Conservation (phyloP, 2,113 vertebrate genomes). For the Kryptolebias marmoratus region DNA sequence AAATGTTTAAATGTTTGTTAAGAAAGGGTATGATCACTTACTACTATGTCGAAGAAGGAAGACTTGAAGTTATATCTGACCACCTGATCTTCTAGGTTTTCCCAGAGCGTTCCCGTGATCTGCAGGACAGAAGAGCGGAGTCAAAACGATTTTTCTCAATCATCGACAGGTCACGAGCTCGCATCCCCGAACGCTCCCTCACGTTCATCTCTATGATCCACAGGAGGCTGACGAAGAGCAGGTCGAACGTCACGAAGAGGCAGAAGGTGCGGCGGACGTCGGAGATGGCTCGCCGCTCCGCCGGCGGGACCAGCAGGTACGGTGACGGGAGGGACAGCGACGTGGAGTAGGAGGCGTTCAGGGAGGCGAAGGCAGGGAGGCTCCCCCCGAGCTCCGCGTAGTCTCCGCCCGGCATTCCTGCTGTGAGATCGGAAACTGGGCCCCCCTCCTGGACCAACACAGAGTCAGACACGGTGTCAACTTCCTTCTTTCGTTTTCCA, state of each 20-base stretch:
- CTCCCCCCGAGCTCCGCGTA: slow-evolving; percentile 86
- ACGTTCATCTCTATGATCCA: slow-evolving; percentile 99
- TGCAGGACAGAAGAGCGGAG: slow-evolving; percentile 64
- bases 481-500: not conserved
- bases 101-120: slow-evolving; percentile 85
- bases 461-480: not conserved
- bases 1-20: no score
- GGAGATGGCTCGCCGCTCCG: slow-evolving; percentile 86
- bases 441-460: slow-evolving; percentile 12
- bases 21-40: slow-evolving; percentile 79
- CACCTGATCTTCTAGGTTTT: slow-evolving; percentile 86
- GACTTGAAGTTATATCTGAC: slow-evolving; percentile 84
- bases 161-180: no score
- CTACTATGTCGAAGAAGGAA: slow-evolving; percentile 98
- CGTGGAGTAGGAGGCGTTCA: slow-evolving; percentile 87
- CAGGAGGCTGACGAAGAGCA: slow-evolving; percentile 94
- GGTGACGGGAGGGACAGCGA: slow-evolving; percentile 81
- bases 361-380: slow-evolving; percentile 90
- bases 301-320: slow-evolving; percentile 68
- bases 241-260: slow-evolving; percentile 97
- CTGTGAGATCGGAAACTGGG: slow-evolving; percentile 22
- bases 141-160: not conserved
- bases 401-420: slow-evolving; percentile 78
- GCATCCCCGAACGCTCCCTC: slow-evolving; percentile 7
- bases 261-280: slow-evolving; percentile 98